Evolutionary conservation across 1,140 invertebrate genomes (phyloP), one percentile per base, ranked within the genome.

Genomic region (Panagrolaimus sp.): DNA sequence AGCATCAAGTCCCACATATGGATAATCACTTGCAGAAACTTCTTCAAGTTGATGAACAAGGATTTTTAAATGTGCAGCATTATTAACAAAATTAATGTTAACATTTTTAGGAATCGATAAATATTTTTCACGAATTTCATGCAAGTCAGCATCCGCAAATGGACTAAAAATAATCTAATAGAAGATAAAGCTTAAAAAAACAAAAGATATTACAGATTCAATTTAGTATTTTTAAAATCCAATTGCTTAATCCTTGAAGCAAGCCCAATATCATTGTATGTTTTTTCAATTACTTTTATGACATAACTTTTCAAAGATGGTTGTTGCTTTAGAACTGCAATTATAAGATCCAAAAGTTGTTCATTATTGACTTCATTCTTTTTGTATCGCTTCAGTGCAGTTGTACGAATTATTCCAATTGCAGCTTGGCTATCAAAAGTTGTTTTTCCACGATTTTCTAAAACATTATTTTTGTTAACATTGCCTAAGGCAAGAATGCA

Each of bases 281-380:
- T 11, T 20, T 57, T 57, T 57, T 27, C 13, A 11, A 57, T 11
- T 1, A 11, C 1, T 20, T 20, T 20, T 1, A 57, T 27, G 16
- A 57, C 9, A 27, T 11, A 20, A 13, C 20, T 16, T 20, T 57
- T 57, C 1, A 57, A 16, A 16, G 20, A 20, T 11, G 51, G 51
- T 11, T 27, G 51, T 20, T n/a, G 13, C 8, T 57, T 57, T 11
- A 57, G 27, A 11, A 57, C 20, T 5, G 20, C 20, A 13, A 27
- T 9, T 1, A 16, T 16, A 20, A 57, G 27, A 57, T 57, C 51
- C 9, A 57, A 5, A 13, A 57, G 51, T 13, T 57, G 51, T 57
- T 57, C 51, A 16, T 57, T 27, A 27, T 57, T 57, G 51, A 20
- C 20, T 57, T 57, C 51, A 20, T 27, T 38, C n/a, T 57, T 57